Base-by-base conservation (phyloP, 2,888 invertebrate species). In the Xanthorhoe spadicearia region DNA sequence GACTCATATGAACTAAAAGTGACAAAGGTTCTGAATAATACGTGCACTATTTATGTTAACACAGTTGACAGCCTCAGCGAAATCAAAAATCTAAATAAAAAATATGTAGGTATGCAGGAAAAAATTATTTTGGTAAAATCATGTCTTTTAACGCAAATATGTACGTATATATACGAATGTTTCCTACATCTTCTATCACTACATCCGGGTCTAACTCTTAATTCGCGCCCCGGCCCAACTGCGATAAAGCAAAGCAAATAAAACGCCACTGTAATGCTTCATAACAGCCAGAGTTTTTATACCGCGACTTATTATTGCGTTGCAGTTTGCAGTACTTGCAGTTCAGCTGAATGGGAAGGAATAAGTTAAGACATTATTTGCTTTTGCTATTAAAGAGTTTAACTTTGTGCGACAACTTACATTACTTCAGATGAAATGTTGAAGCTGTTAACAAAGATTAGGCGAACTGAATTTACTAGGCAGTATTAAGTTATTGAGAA, bases 231-330 rank as follows among this genome's bases (percentile, higher is more conserved):
- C 57, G 62, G 46, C 23, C 32, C 7, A 32, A 32, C 32, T 32
- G 57, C 75, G 66, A 73, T 76, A 72, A 72, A 63, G 58, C 35
- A 62, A 63, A 60, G 74, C 75, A 78, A 78, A 83, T 79, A 79
- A 82, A 80, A 75, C 69, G 71, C 72, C 75, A 75, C 77, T 78
- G 78, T 76, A 83, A 81, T 74, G 77, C 74, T 79, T 80, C 79
- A 78, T 80, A 83, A 80, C 82, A 74, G 73, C 69, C 75, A 62
- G 75, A 76, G 77, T 81, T 82, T 82, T 84, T 83, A 81, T 78
- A 74, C 67, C 72, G 62, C 68, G 70, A 75, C 77, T 81, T 81
- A 82, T 82, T 79, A 81, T 74, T 75, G 74, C 77, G 43, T 64
- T 61, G 61, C 70, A n/a, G n/a, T n/a, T n/a, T n/a, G n/a, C n/a